Base-by-base conservation (phyloP, 2,113 vertebrate species). In the Phalacrocorax aristotelis region DNA sequence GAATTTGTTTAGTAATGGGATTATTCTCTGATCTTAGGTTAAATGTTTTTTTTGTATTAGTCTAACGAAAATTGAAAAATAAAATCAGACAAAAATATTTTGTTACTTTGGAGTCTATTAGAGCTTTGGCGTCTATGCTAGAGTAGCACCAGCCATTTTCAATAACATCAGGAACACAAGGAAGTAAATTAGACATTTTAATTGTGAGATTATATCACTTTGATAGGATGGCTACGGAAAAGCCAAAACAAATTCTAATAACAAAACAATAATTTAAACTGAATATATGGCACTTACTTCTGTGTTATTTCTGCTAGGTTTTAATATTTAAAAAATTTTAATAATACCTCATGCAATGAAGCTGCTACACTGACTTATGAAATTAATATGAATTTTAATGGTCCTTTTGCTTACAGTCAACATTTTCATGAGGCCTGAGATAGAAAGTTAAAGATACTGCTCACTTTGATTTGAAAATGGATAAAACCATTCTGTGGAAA, bases 181-280 rank as follows among this genome's bases (percentile, higher is more conserved):
- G 84, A 97, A 95, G 97, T 90, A 97, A 97, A 94, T 93, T 83
- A 95, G 71, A 82, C 60, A 74, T 96, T 98, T 97, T 97, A 97
- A 97, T 96, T 96, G 83, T 96, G 87, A 98, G 81, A 96, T 93
- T 83, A 69, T 96, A 97, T 89, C 76, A 70, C 19, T 52, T 81
- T 15, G 38, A 92, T 78, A 92, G 40, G 55, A 90, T 71, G 46
- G 25, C 65, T 95, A 89, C 51, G 71, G 44, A 87, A 77, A 61
- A 88, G 57, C 34, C 49, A 86, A 77, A 87, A 38, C n/a, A 96
- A 95, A 95, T 83, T 90, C 87, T 97, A 97, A 95, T 95, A 94
- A 75, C 57, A 96, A 95, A 97, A 85, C 42, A 94, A 54, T 83
- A 68, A 96, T 96, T 96, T 96, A 93, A 95, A 91, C 46, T 81